These are phyloP conservation scores for Musca domestica DNA, from an alignment of 1,140 invertebrate genomes.

Conservation along the genomic window DNA sequence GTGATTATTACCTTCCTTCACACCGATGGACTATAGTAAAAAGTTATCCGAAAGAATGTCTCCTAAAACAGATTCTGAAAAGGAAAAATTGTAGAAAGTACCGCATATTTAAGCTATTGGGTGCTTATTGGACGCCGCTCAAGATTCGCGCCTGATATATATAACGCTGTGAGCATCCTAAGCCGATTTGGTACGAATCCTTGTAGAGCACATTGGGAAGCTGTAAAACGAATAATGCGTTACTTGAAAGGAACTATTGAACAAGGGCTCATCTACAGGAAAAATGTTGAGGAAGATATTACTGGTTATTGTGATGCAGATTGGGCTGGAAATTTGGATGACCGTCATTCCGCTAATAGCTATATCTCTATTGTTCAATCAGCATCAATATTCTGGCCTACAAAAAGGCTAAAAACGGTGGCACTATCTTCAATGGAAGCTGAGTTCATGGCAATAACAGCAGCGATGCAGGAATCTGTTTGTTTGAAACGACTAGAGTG, in stretches of 20 bases:
- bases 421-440: no score
- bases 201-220: constrained; percentile 5
- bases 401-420: no score
- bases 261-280: neutral
- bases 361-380: constrained; percentile 7
- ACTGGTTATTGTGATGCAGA: constrained; percentile 8
- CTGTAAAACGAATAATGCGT: constrained; percentile 10
- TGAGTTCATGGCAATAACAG: no score
- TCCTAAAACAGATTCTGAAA: no score
- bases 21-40: no score
- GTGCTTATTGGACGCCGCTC: neutral
- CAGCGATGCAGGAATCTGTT: no score
- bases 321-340: constrained; percentile 4
- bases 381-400: no score
- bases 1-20: no score
- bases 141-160: neutral
- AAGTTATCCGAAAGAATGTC: no score
- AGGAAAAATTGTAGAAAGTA: neutral
- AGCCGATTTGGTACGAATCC: constrained; percentile 13
- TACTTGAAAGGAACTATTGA: constrained; percentile 21
- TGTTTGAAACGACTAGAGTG: neutral
- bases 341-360: neutral
- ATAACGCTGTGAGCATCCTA: neutral
- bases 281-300: neutral
- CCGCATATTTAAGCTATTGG: constrained; percentile 5